Evolutionary conservation across 2,888 invertebrate species (phyloP).

Genomic region (Nysson spinosus): DNA sequence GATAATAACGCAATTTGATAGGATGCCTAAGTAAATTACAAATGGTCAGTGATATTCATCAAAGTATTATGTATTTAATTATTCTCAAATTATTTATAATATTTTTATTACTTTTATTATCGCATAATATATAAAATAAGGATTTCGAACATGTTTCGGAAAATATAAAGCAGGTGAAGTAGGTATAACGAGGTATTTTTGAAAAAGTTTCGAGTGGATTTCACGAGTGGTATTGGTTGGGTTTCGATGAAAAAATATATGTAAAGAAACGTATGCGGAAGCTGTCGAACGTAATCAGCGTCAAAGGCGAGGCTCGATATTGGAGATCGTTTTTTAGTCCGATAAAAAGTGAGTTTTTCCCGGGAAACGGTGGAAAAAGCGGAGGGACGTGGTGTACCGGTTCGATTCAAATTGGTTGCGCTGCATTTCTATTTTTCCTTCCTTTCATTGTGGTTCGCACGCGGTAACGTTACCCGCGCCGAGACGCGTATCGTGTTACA

Average conservation of each 20-base stretch:
- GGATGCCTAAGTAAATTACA: too few species aligned
- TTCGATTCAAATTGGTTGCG: constrained; percentile 69
- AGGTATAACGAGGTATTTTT: background rate
- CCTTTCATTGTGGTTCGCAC: constrained; percentile 64
- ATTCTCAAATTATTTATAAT: too few species aligned
- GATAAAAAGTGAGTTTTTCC: constrained; percentile 56
- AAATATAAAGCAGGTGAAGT: background rate
- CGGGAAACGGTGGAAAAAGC: constrained; percentile 47
- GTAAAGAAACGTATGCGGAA: constrained; percentile 64
- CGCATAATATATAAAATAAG: background rate
- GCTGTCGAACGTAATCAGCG: constrained; percentile 72
- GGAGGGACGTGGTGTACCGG: constrained; percentile 53
- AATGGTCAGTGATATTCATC: too few species aligned
- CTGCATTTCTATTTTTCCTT: constrained; percentile 60
- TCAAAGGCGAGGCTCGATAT: constrained; percentile 56
- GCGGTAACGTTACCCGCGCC: constrained; percentile 65
- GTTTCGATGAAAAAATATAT: constrained; percentile 13
- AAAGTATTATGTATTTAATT: too few species aligned
- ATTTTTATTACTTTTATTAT: too few species aligned
- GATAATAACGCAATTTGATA: too few species aligned
- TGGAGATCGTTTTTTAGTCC: constrained; percentile 51
- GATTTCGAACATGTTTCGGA: background rate
- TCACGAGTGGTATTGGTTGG: constrained; percentile 2
- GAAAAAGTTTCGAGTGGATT: constrained; percentile 18
- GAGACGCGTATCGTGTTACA: constrained; percentile 64